Evolutionary conservation across 1,140 invertebrate genomes (phyloP), one percentile per base, ranked within the genome.

Genomic region (Lysiphlebus fabarum): DNA sequence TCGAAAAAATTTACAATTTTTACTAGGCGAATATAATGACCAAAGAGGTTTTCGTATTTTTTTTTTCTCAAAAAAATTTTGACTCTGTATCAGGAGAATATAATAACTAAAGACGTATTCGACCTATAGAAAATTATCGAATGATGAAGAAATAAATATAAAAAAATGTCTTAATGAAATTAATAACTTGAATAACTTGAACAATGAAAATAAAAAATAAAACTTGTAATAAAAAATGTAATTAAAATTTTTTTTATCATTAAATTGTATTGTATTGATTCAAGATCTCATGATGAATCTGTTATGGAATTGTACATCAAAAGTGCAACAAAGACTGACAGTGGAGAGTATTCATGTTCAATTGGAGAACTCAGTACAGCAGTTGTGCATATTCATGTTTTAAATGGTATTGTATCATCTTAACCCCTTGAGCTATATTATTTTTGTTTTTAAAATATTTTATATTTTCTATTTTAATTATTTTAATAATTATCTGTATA

Each of bases 261-360:
- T 17, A 17, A 17, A 17, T 17, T 26, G 17, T 26, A 26, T 26
- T 26, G 2, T 1, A 26, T n/a, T n/a, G 4, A 26, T 26, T 26
- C 4, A 2, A 77, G 76, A 62, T 72, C 75, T 26, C 67, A 70
- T 63, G 70, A 72, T 62, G 71, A 78, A 60, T 57, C 77, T 61
- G 63, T 75, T 54, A 74, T 71, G 37, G 70, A 67, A 56, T 59
- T 78, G 6, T 67, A 72, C 45, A 76, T 78, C 53, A 70, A 76
- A 58, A 70, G 68, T 54, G 77, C 75, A 37, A 70, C 70, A 64
- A 80, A 77, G 65, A 71, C 66, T 61, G 76, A 80, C 58, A 77
- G 73, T 51, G 78, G 77, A n/a, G 72, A 75, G 58, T 80, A 79
- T 61, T 66, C 67, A 12, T 80, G 78, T 56, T 68, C 71, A 14